These are phyloP conservation scores for Hetaerina titia DNA, from an alignment of 2,888 invertebrate genomes.

Conservation along the genomic window DNA sequence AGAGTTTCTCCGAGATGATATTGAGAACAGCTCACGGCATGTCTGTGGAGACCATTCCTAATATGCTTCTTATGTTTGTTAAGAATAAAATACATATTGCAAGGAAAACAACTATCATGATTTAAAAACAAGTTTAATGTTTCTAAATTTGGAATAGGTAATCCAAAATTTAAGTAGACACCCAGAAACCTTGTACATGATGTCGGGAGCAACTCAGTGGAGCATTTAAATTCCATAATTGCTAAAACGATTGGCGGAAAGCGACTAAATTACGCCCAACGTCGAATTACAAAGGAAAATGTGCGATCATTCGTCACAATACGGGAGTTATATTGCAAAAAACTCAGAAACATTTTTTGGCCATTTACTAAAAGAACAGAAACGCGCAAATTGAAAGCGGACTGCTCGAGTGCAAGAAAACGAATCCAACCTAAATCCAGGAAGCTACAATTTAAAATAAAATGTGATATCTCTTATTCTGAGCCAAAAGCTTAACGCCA, in stretches of 20 bases:
- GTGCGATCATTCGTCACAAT: conserved; percentile 70
- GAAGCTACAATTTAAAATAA: neutral
- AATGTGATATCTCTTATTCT: neutral
- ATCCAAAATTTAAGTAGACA: conserved; percentile 41
- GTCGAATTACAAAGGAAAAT: conserved; percentile 73
- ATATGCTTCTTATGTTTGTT: neutral
- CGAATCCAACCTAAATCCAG: neutral
- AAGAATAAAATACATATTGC: neutral
- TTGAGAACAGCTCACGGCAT: neutral
- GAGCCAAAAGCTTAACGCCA: neutral
- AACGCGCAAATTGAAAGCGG: neutral
- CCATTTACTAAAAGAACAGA: neutral
- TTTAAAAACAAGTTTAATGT: neutral
- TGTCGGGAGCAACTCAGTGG: conserved; percentile 73
- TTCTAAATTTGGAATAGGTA: neutral
- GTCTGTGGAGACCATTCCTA: neutral
- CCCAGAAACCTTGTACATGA: conserved; percentile 71
- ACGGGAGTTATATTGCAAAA: neutral
- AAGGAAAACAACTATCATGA: neutral
- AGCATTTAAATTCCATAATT: conserved; percentile 73
- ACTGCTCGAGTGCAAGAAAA: neutral
- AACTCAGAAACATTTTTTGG: neutral
- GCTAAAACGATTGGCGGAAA: conserved; percentile 74
- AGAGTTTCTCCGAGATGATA: neutral
- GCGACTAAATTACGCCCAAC: conserved; percentile 73